Evolutionary conservation across 2,797 vertebrate genomes (phyloP).

Genomic region (Diglossa cyanea): DNA sequence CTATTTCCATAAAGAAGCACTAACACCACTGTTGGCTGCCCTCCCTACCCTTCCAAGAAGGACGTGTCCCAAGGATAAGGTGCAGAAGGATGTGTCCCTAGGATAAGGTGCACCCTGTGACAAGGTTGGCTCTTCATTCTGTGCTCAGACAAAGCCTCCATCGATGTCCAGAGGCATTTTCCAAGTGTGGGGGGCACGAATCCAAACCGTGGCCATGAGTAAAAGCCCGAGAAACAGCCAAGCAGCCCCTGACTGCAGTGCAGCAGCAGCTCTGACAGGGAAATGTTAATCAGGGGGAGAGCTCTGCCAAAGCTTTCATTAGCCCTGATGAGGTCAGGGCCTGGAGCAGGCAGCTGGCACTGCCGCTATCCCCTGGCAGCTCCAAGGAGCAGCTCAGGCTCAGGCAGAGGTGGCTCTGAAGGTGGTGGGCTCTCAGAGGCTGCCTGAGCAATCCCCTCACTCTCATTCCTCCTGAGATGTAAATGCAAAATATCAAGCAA

Average conservation of each 20-base stretch:
- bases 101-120: background rate
- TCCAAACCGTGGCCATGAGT: background rate
- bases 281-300: background rate
- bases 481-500: background rate
- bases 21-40: background rate
- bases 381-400: background rate
- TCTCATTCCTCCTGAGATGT: background rate
- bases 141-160: background rate
- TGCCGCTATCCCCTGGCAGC: background rate
- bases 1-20: background rate
- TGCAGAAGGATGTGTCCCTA: background rate
- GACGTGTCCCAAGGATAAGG: too few relatives aligned
- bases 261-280: background rate
- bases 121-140: background rate
- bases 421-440: background rate
- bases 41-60: background rate
- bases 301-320: background rate
- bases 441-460: background rate
- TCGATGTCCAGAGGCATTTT: background rate
- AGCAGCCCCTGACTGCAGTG: accelerated
- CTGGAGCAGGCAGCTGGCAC: background rate
- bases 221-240: background rate
- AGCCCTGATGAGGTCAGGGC: background rate
- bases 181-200: background rate
- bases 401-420: background rate